Conservation (phyloP, 2,888 invertebrate genomes). For the Pocota personata region DNA sequence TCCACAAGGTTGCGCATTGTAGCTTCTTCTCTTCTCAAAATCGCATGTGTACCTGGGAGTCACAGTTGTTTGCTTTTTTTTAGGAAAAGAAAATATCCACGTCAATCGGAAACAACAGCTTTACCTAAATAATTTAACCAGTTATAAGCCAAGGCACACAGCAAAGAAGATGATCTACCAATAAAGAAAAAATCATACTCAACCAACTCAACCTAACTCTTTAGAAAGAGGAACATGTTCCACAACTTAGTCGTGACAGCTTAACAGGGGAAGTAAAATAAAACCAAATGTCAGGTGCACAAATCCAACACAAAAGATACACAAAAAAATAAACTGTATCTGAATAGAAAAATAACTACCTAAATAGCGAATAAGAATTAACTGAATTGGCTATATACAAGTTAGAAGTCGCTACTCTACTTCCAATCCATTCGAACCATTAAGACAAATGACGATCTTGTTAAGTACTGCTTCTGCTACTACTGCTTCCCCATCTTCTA, state of each 20-base stretch:
- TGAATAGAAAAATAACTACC: neutral
- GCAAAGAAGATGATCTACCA: neutral
- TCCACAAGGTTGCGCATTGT: neutral
- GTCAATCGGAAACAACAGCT: no score
- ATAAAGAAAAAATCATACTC: neutral
- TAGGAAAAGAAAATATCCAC: no score
- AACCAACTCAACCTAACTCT: neutral
- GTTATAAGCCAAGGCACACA: no score
- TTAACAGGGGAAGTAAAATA: slow-evolving; percentile 6
- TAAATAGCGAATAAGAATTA: neutral
- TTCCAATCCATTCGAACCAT: slow-evolving; percentile 42
- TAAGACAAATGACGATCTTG: slow-evolving; percentile 56
- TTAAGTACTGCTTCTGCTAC: slow-evolving; percentile 13
- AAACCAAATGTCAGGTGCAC: slow-evolving; percentile 39
- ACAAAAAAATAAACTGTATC: slow-evolving; percentile 1
- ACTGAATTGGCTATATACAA: slow-evolving; percentile 9
- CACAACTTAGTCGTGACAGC: slow-evolving; percentile 7
- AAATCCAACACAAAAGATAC: neutral
- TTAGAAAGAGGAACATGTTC: neutral
- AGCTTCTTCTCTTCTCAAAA: no score
- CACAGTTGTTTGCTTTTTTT: no score
- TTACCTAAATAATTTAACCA: no score
- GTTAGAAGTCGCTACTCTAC: slow-evolving; percentile 19
- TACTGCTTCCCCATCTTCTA: neutral
- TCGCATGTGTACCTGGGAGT: no score